Evolutionary conservation across 2,113 vertebrate genomes (phyloP), one percentile per base, ranked within the genome.

Genomic region (Montifringilla adamsi): DNA sequence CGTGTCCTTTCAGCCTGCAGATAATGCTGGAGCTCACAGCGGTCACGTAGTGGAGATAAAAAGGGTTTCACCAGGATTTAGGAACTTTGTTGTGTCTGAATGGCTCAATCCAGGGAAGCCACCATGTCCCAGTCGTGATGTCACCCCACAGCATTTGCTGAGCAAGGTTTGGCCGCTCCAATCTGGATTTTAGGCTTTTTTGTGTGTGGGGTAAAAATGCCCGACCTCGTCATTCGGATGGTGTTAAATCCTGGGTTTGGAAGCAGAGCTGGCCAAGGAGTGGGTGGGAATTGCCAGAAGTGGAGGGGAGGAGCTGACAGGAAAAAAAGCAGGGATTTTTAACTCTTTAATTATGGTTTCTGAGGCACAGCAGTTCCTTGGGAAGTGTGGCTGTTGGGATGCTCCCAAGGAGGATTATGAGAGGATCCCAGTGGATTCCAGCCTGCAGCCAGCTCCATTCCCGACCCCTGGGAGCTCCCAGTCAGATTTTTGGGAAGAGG

Each of bases 81-180:
- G 60, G 72, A 22, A 16, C 77, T 64, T 81, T 78, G 87, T 87
- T 91, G 87, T 93, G 84, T 91, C 92, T 95, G 90, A 64, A 64
- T 39, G 84, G 58, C 70, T n/a, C 74, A 18, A 4, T 27, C 18
- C 84, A 31, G 95, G 68, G 39, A 85, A 33, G 72, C 46, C 72
- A 53, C 87, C 67, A 1, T 2, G 55, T 41, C 59, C 87, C 76
- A 28, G 75, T 1, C 8, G 3, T 69, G 91, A 46, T 76, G 76
- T 88, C 89, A 90, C 82, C 88, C 73, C 44, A 0, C 53, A 39
- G 73, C 2, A 60, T 18, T 49, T 27, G 74, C 84, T 87, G 33
- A 10, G 89, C 1, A 8, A 55, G 55, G 75, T 82, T 77, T 58
- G 81, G 82, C 75, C 11, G 30, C 78, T 47, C 17, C 27, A 31